phyloP scores from a whole-genome alignment of 2,888 invertebrate species.

The Noctuana brunneofusca region DNA sequence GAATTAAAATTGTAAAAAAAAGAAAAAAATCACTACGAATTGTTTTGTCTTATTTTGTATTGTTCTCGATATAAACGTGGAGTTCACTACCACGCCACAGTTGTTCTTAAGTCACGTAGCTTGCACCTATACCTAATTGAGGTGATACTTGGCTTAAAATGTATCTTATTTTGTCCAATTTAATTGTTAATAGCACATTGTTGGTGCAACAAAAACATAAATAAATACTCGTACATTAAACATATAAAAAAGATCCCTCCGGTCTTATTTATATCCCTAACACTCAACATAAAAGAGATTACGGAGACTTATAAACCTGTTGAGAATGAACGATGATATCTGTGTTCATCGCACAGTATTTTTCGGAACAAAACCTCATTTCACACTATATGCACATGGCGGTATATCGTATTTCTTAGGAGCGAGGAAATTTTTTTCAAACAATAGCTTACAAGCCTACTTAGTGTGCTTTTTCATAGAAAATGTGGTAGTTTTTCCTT shows the following conservation, averaged over 20 bases:
- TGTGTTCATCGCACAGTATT: conserved; percentile 38
- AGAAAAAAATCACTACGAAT: too few species aligned
- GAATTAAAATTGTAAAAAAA: too few species aligned
- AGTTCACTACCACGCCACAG: too few species aligned
- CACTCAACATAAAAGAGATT: conserved; percentile 11
- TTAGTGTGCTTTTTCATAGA: conserved; percentile 30
- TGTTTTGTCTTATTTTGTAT: too few species aligned
- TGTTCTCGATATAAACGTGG: too few species aligned
- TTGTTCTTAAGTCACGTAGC: too few species aligned
- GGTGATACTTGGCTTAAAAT: too few species aligned
- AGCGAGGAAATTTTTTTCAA: conserved; percentile 48
- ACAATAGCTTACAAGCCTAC: conserved; percentile 46
- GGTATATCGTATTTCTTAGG: conserved; percentile 67
- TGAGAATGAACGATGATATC: conserved; percentile 36
- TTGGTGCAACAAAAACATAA: too few species aligned
- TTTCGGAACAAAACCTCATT: conserved; percentile 69
- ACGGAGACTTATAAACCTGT: conserved; percentile 29
- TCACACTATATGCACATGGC: conserved; percentile 74
- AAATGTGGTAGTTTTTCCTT: neutral
- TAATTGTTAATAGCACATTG: too few species aligned
- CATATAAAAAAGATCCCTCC: neutral
- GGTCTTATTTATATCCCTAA: conserved; percentile 6
- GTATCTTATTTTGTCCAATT: too few species aligned
- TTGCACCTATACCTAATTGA: too few species aligned
- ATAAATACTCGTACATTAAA: too few species aligned